Base-by-base conservation (phyloP, 2,888 invertebrate species). In the Drosophila melanosoma region DNA sequence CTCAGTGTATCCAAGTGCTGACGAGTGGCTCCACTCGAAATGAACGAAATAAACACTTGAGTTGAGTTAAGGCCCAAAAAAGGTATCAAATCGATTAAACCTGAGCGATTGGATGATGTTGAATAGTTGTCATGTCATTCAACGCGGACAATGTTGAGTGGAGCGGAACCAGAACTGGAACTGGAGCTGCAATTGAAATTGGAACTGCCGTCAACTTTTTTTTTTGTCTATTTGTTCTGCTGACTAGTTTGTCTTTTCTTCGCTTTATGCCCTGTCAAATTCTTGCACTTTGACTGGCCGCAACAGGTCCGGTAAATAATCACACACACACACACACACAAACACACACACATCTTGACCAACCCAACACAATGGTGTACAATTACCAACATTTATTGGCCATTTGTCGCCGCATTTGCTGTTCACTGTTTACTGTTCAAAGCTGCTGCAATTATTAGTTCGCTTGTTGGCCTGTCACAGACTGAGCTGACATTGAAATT, bases 281-380 rank as follows among this genome's bases (percentile, higher is more conserved):
- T 90, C 87, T 87, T 90, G 87, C 84, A 88, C 89, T 90, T 90
- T 87, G 87, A 87, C 87, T 80, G 48, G 66, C 26, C 64, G 20
- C 38, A 62, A 59, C 76, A 80, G 64, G 71, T 78, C 76, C 78
- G 76, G 80, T 45, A 64, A 40, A 29, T 15, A 23, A 5, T 61
- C 12, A 29, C 26, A 51, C 35, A 49, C 8, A 12, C 15, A 59
- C 29, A 56, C 36, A 32, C 40, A 36, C 48, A 59, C 54, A 61
- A 69, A 75, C 48, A 58, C 48, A 40, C 40, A 51, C 29, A 40
- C 23, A 62, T 40, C 15, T 17, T 32, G 48, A 40, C 68, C 69
- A 65, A 61, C 67, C 49, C 71, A 77, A 42, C 67, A 77, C 78
- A 87, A 87, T 74, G 72, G 66, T 53, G 36, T 78, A 82, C 87